Evolutionary conservation across 1,140 invertebrate species (phyloP), one percentile per base, ranked within the genome.

Genomic region (Diuraphis noxia): DNA sequence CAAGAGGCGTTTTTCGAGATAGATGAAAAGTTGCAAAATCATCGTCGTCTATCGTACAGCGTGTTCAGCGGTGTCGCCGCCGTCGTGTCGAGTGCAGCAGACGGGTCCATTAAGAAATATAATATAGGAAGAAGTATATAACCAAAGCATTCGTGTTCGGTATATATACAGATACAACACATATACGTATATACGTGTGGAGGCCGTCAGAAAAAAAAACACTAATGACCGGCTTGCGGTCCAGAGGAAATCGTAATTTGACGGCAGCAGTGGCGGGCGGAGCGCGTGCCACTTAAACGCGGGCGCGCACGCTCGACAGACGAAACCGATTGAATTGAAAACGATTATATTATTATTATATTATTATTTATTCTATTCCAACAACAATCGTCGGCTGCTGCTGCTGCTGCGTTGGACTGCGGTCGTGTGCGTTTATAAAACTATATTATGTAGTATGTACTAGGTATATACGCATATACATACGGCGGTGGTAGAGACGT

Each of bases 11-110:
- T 77, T 89, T 89, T n/a, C 1, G 30, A 77, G 34, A 56, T n/a
- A n/a, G 23, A 56, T 25, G 13, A 90, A 90, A 91, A 82, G 89
- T 91, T 91, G 89, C 89, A 49, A 91, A 91, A 91, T 91, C 89
- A 91, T 91, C 89, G 23, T 91, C 77, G 72, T 40, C 21, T 41
- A 40, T 84, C 40, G 81, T 84, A 38, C 40, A 56, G 43, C 52
- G 43, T 40, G 77, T n/a, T n/a, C 43, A 46, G 87, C 41, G 7
- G 21, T 41, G 82, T 86, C 25, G 40, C n/a, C 81, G 43, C 49
- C 25, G 40, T 82, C 40, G 40, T 82, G 82, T 88, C 88, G 72
- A 91, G 77, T 40, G 43, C 46, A 21, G 72, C 72, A 25, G 41
- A 56, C n/a, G 77, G 88, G 72, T 91, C 89, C 89, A 91, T 81